Conservation (phyloP, 92 coral and sea anemone species). For the Palythoa caribaeorum region DNA sequence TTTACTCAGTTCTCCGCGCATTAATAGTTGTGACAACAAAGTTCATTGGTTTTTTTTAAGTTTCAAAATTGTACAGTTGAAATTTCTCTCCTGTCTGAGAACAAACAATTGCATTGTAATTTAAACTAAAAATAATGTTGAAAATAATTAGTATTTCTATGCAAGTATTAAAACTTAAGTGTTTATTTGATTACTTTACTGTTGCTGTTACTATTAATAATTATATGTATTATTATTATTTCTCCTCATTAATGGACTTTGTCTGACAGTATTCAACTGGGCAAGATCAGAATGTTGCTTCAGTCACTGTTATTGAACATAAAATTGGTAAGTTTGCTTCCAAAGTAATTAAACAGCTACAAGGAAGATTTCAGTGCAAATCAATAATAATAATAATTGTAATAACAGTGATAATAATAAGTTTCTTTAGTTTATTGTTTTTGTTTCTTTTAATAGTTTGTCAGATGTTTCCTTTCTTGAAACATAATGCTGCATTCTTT, state of each 20-base stretch:
- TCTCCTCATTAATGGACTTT: not conserved
- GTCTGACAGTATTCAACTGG: conserved; percentile 82
- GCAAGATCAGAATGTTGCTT: conserved; percentile 83
- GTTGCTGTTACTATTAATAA: not conserved
- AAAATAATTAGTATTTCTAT: too few species aligned
- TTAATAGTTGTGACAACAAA: too few species aligned
- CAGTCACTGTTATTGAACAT: conserved; percentile 81
- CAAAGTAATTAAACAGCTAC: not conserved
- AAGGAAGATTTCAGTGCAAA: not conserved
- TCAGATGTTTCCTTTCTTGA: too few species aligned
- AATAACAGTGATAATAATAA: not conserved
- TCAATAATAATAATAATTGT: not conserved
- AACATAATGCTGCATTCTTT: too few species aligned
- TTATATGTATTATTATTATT: not conserved
- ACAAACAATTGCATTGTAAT: too few species aligned
- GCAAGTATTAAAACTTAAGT: too few species aligned
- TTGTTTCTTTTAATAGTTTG: too few species aligned
- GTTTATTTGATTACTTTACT: too few species aligned
- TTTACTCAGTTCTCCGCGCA: too few species aligned
- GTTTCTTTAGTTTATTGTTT: not conserved
- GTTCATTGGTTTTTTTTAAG: too few species aligned
- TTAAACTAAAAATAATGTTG: not conserved
- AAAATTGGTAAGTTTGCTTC: conserved; percentile 60
- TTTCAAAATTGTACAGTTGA: too few species aligned
- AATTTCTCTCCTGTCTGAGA: too few species aligned